Base-by-base conservation (phyloP, 92 coral and sea anemone species). In the Pocillopora meandrina region DNA sequence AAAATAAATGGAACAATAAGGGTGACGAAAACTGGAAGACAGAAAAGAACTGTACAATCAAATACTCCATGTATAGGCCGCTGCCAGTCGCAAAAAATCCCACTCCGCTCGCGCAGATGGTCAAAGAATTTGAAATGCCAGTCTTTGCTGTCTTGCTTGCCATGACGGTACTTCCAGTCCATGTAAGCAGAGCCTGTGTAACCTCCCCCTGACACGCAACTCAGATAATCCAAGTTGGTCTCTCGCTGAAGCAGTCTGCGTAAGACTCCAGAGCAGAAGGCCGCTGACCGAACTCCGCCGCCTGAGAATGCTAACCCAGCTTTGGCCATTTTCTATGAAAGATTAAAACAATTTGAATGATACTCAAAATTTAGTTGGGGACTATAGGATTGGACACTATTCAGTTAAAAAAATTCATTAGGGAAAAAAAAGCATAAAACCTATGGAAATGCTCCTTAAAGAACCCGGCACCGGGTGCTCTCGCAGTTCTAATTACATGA, bases 131-230 rank as follows among this genome's bases (percentile, higher is more conserved):
- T n/a, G 12, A 78, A 52, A 61, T 91, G 91, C 91, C 94, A 91
- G 33, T 36, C 42, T 0, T 90, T 80, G 73, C 76, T 59, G 86
- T 91, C 94, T 20, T 60, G 65, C 33, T 78, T 84, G 16, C 82
- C 86, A 81, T 84, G 87, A 62, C 86, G 89, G 71, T 59, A 87
- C 59, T 91, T 91, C 93, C 93, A 91, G 68, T 87, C 91, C n/a
- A 87, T 74, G 78, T 88, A 91, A 11, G 91, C 88, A 6, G 89
- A 79, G 56, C 91, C 94, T 19, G 87, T 72, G 65, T 78, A 84
- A 17, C 94, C 93, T 6, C 94, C 94, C 47, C 94, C 94, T n/a
- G 94, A 88, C 35, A 91, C 94, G 63, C 87, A 75, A 58, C 94
- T 91, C 82, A 91, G 84, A 56, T 88, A 91, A 61, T 82, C 91